These are phyloP conservation scores for Channa argus DNA, from an alignment of 2,113 vertebrate species.

Conservation along the genomic window DNA sequence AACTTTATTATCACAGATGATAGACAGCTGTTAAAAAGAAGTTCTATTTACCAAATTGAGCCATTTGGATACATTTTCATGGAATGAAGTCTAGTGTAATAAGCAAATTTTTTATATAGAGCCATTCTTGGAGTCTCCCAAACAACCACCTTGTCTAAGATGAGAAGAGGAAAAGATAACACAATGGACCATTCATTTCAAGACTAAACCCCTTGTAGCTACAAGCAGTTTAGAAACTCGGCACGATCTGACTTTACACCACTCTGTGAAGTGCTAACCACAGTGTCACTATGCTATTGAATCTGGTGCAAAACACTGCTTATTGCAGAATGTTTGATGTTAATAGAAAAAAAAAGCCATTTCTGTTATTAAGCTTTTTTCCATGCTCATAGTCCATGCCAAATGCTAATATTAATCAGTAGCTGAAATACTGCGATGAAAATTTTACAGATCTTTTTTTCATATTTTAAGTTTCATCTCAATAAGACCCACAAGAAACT, in stretches of 20 bases:
- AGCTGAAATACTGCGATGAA: background rate
- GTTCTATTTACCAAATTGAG: too few relatives aligned
- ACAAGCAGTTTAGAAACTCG: background rate
- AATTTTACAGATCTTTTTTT: background rate
- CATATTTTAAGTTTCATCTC: background rate
- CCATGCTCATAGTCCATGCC: background rate
- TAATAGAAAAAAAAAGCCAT: background rate
- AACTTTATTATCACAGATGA: too few relatives aligned
- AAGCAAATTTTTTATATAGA: too few relatives aligned
- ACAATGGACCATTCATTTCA: background rate
- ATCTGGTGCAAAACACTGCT: background rate
- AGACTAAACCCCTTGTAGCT: background rate
- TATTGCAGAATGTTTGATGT: background rate
- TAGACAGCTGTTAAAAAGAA: too few relatives aligned
- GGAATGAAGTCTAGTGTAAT: too few relatives aligned
- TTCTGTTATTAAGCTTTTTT: background rate
- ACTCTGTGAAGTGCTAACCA: constrained; percentile 14
- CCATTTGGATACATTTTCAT: too few relatives aligned
- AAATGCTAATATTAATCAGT: background rate
- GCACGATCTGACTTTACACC: background rate
- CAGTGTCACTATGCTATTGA: background rate
- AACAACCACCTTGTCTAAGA: background rate
- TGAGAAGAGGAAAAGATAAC: background rate
- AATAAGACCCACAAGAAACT: background rate
- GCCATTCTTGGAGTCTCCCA: too few relatives aligned